Evolutionary conservation across 1,140 invertebrate species (phyloP).

Genomic region (Ooceraea biroi): DNA sequence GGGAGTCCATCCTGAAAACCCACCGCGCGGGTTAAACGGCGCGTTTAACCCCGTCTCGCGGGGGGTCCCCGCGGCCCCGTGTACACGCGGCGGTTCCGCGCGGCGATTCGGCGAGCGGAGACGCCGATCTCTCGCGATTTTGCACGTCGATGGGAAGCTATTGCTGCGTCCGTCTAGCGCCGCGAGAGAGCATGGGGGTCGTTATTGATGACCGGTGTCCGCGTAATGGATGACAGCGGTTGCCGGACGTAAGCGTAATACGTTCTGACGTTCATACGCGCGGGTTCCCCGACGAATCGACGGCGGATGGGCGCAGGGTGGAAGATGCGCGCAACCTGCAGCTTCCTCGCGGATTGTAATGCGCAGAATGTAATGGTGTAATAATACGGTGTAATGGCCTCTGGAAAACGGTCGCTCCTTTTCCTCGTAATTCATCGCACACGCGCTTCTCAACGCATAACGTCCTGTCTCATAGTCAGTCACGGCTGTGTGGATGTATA

Average conservation of each 20-base stretch:
- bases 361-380: no score
- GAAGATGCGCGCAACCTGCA: no score
- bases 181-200: conserved; percentile 6
- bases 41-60: conserved; percentile 63
- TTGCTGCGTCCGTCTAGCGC: not conserved
- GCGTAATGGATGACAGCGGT: conserved; percentile 26
- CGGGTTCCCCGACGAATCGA: not conserved
- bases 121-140: not conserved
- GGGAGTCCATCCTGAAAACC: conserved; percentile 64
- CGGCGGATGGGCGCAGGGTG: not conserved
- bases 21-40: conserved; percentile 65
- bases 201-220: conserved; percentile 31
- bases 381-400: no score
- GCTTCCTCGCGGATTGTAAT: no score
- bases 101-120: not conserved
- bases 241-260: conserved; percentile 15
- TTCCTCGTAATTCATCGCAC: no score
- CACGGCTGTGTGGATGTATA: no score
- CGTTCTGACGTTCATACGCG: conserved; percentile 27
- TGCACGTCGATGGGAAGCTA: conserved; percentile 40
- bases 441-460: no score
- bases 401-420: no score
- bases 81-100: not conserved
- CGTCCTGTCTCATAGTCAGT: no score
- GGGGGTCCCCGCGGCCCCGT: not conserved